Percentiles rank a stretch among this genome's conserved stretches.
phyloP scores from a whole-genome alignment of 2,797 vertebrate genomes.

The Mycteria americana region DNA sequence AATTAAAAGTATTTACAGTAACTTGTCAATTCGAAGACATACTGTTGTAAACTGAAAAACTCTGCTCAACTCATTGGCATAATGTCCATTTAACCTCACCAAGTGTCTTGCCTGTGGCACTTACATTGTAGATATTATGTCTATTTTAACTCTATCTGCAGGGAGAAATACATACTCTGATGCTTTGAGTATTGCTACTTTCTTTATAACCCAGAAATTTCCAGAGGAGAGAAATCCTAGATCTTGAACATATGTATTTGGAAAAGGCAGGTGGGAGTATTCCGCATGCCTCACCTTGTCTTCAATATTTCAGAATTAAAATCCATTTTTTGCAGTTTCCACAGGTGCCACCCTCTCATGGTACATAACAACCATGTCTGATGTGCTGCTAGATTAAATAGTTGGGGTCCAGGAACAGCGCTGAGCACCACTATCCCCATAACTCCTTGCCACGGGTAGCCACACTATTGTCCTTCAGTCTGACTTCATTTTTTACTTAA shows the following conservation, averaged over 20 bases:
- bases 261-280: neutral
- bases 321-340: neutral
- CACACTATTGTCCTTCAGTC: neutral
- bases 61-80: neutral
- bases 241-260: neutral
- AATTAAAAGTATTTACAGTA: neutral
- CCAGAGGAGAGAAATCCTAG: neutral
- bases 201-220: neutral
- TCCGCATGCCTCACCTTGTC: neutral
- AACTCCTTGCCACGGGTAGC: neutral
- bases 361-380: neutral
- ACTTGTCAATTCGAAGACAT: neutral
- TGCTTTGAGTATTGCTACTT: neutral
- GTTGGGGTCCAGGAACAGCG: neutral
- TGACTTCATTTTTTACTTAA: neutral
- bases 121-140: neutral
- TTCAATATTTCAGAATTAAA: neutral
- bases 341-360: neutral
- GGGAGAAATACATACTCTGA: neutral
- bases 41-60: neutral
- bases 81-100: neutral
- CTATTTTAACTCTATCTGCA: neutral
- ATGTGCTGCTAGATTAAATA: neutral
- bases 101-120: neutral
- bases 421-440: neutral